Evolutionary conservation across 2,113 vertebrate genomes (phyloP).

Genomic region (Rhipidura dahli): DNA sequence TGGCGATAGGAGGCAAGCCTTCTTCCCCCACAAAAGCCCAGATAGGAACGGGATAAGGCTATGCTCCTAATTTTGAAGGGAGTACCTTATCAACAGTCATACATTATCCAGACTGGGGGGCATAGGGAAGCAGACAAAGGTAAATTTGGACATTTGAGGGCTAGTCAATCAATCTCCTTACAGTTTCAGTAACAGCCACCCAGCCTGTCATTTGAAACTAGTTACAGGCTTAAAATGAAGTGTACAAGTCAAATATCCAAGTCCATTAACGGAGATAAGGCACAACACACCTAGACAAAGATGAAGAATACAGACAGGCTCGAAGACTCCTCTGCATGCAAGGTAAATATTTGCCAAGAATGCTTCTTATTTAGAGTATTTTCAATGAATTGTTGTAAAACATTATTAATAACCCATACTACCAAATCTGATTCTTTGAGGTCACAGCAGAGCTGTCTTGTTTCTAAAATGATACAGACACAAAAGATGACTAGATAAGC

Average conservation of each 20-base stretch:
- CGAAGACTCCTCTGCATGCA: background rate
- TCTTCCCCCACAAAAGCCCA: background rate
- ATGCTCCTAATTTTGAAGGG: background rate
- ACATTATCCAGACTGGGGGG: background rate
- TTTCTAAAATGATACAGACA: background rate
- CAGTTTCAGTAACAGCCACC: background rate
- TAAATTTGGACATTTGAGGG: background rate
- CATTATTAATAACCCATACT: background rate
- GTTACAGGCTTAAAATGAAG: background rate
- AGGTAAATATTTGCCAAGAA: background rate
- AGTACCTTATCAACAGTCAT: background rate
- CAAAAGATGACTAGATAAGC: background rate
- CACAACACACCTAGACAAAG: background rate
- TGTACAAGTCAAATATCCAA: background rate
- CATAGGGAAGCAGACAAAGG: background rate
- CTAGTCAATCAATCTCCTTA: background rate
- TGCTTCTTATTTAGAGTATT: background rate
- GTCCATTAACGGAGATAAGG: background rate
- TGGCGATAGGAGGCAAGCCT: slow-evolving; percentile 2
- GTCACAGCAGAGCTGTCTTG: background rate
- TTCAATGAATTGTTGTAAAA: background rate
- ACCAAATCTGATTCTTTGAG: background rate
- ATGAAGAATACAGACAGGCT: background rate
- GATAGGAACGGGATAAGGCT: background rate
- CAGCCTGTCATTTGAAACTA: background rate